Conservation (phyloP, 2,113 vertebrate species). For the Bombycilla garrulus region DNA sequence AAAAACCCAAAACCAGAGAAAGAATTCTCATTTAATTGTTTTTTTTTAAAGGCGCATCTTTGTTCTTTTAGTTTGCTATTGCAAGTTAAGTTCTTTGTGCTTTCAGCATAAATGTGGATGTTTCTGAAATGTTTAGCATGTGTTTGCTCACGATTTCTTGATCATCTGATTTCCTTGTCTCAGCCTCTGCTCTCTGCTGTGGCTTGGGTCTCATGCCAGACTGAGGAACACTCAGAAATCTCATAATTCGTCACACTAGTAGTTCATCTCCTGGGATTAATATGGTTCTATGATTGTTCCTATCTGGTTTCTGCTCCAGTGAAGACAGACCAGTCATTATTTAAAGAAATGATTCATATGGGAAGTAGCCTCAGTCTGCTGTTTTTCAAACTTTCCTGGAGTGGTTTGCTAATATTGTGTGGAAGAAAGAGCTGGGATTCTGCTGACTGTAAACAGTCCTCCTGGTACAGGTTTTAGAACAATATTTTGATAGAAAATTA, state of each 20-base stretch:
- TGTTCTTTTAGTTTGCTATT: not conserved
- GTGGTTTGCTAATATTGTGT: not conserved
- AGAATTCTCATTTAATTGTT: not conserved
- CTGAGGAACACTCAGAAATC: not conserved
- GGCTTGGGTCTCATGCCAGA: not conserved
- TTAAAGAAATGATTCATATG: not conserved
- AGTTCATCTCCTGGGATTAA: not conserved
- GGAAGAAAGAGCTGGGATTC: not conserved
- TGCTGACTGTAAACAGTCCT: not conserved
- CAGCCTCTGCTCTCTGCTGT: not conserved
- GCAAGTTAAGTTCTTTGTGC: not conserved
- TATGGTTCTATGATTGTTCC: not conserved
- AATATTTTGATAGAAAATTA: not conserved
- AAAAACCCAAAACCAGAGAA: not conserved
- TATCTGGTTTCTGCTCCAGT: not conserved
- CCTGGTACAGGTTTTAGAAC: not conserved
- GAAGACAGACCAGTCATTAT: not conserved
- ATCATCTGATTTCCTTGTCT: not conserved
- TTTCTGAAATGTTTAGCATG: not conserved
- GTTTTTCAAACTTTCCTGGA: not conserved
- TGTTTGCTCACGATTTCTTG: not conserved
- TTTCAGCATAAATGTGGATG: not conserved
- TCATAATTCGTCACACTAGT: not conserved
- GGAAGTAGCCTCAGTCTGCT: not conserved
- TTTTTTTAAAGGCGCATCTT: not conserved